Evolutionary conservation across 2,888 invertebrate genomes (phyloP).

Genomic region (Cepaea hortensis): DNA sequence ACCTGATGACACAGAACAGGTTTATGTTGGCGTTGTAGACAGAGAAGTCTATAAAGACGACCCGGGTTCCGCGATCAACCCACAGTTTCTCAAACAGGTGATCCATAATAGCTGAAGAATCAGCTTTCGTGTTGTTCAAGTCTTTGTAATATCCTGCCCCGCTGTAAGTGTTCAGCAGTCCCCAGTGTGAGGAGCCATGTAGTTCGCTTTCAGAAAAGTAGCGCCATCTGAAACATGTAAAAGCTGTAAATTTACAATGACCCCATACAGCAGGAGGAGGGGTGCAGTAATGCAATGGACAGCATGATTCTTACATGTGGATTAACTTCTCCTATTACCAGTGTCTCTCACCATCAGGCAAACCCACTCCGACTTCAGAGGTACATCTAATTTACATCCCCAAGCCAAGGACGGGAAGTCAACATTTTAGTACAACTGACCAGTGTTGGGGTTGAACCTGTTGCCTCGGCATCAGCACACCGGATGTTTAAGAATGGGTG

Average conservation of each 20-base stretch:
- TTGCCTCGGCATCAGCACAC: no score
- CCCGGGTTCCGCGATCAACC: constrained; percentile 84
- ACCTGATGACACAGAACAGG: constrained; percentile 83
- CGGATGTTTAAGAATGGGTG: no score
- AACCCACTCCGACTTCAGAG: no score
- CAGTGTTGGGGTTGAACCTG: no score
- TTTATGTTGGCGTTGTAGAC: constrained; percentile 86
- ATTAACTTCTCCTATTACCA: no score
- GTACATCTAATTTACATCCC: no score
- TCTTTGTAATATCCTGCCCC: constrained; percentile 78
- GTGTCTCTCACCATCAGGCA: no score
- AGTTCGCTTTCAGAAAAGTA: constrained; percentile 70
- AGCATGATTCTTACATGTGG: no score
- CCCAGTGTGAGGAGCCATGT: constrained; percentile 72
- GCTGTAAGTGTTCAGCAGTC: constrained; percentile 74
- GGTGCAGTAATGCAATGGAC: no score
- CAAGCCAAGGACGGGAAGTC: no score
- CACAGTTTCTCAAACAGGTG: constrained; percentile 81
- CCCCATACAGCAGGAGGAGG: no score
- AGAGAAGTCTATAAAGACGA: constrained; percentile 84
- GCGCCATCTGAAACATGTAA: constrained; percentile 69
- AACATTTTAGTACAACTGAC: no score
- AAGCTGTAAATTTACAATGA: not conserved
- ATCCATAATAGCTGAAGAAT: constrained; percentile 77
- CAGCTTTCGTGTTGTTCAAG: constrained; percentile 76